Evolutionary conservation across 2,888 invertebrate species (phyloP).

Genomic region (Tinea trinotella): DNA sequence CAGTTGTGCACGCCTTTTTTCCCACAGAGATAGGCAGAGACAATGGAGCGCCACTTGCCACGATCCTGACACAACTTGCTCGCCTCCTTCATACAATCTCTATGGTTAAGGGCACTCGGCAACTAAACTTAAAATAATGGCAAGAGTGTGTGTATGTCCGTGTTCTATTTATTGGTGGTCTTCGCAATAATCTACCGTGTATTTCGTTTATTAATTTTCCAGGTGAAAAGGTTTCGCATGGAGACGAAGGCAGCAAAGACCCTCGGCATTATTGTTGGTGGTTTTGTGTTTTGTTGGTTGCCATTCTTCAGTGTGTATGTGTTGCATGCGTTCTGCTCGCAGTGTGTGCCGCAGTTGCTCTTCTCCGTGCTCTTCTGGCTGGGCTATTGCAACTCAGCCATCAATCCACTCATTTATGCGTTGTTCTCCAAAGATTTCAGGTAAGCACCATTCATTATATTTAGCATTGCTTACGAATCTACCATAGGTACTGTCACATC

Average conservation of each 20-base stretch:
- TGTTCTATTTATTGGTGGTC: neutral
- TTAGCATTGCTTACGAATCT: no score
- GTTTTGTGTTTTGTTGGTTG: conserved; percentile 97
- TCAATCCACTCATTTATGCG: conserved; percentile 96
- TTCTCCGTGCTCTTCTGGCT: conserved; percentile 97
- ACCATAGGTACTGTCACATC: no score
- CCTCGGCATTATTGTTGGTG: conserved; percentile 96
- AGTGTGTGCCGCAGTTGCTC: conserved; percentile 86
- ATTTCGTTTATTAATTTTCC: conserved; percentile 32
- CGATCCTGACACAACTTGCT: no score
- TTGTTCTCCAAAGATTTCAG: conserved; percentile 93
- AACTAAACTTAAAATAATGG: no score
- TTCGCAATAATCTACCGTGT: neutral
- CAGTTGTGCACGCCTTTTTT: no score
- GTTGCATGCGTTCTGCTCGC: conserved; percentile 88
- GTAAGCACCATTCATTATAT: conserved; percentile 33
- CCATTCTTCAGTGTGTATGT: conserved; percentile 97
- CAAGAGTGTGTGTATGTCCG: no score
- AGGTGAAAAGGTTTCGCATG: conserved; percentile 93
- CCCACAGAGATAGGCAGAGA: no score
- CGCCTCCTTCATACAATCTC: no score
- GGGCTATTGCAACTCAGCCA: conserved; percentile 97
- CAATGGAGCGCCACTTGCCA: no score
- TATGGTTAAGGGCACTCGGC: no score
- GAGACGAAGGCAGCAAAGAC: conserved; percentile 98